Conservation (phyloP, 2,888 invertebrate genomes). For the Lithophane ornitopus region DNA sequence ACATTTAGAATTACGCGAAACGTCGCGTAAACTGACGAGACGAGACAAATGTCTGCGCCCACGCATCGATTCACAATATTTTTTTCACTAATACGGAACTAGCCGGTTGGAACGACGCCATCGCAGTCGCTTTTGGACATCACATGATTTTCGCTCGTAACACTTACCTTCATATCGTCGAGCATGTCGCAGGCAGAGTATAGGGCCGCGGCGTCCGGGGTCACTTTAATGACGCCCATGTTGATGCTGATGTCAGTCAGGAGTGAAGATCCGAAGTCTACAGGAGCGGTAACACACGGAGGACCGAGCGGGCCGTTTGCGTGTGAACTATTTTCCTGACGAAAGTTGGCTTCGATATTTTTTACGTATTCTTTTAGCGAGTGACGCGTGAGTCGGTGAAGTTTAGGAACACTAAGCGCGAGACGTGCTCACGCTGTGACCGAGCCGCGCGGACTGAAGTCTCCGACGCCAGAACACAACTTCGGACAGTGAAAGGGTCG, state of each 20-base stretch:
- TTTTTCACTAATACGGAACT: slow-evolving; percentile 77
- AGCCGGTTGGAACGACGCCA: slow-evolving; percentile 76
- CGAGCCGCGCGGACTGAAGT: slow-evolving; percentile 89
- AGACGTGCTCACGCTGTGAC: slow-evolving; percentile 87
- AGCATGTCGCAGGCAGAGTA: slow-evolving; percentile 88
- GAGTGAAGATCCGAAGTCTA: slow-evolving; percentile 50
- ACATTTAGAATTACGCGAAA: slow-evolving; percentile 72
- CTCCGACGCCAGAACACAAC: slow-evolving; percentile 70
- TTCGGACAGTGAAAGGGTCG: slow-evolving; percentile 89
- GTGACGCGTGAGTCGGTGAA: slow-evolving; percentile 81
- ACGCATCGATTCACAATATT: slow-evolving; percentile 74
- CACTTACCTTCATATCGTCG: slow-evolving; percentile 89
- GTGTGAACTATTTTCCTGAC: slow-evolving; percentile 75
- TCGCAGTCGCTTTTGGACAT: slow-evolving; percentile 64
- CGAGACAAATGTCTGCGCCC: slow-evolving; percentile 70
- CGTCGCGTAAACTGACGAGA: slow-evolving; percentile 64
- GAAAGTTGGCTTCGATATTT: slow-evolving; percentile 73
- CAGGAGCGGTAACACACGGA: slow-evolving; percentile 77
- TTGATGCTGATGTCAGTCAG: slow-evolving; percentile 57
- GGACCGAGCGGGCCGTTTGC: slow-evolving; percentile 82
- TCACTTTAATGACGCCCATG: slow-evolving; percentile 89
- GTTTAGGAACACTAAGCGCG: slow-evolving; percentile 85
- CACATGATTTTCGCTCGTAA: slow-evolving; percentile 72
- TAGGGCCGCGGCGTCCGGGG: slow-evolving; percentile 85
- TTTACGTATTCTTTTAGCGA: slow-evolving; percentile 71